Evolutionary conservation across 2,888 invertebrate species (phyloP), one percentile per base, ranked within the genome.

Genomic region (Endotricha flammealis): DNA sequence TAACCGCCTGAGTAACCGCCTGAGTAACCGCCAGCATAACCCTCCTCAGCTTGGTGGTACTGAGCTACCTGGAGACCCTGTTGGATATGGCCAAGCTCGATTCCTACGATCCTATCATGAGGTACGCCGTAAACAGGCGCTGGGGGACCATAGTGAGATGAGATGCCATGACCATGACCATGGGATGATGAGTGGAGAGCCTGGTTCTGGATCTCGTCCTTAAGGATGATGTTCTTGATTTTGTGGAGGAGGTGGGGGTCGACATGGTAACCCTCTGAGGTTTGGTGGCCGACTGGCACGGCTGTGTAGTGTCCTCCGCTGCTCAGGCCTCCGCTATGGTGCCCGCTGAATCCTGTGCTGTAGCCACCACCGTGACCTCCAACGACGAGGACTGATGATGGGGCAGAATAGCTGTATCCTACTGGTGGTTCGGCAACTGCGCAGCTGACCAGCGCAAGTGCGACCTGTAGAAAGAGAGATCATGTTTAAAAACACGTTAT

Each of bases 51-150:
- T 72, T 94, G 93, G 65, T 93, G 91, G 88, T 93, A 95, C 68
- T 95, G 95, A 14, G 95, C 95, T 20, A 95, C 95, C 73, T 95
- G 95, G 74, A 95, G 92, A 46, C 93, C 95, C 63, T 95, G 95
- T 64, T 94, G 93, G 59, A 95, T 91, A 45, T 93, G 93, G 63
- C 94, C 95, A 41, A 95, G 89, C 74, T 95, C 94, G 60, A 95
- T 92, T 41, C 95, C 95, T 40, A 94, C 94, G 44, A 95, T 92
- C 48, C 91, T 90, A 31, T 89, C 87, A 0, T 79, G 48, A 35
- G 92, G 92, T 1, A 89, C 92, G 44, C 93, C 93, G 72, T 92
- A 92, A 27, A 88, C 87, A 3, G 91, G 88, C 20, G 91, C 90
- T 28, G 93, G 93, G 31, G 88, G 87, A 12, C 93, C 92, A 71